phyloP scores from a whole-genome alignment of 2,797 vertebrate species.

The Notolabrus celidotus region DNA sequence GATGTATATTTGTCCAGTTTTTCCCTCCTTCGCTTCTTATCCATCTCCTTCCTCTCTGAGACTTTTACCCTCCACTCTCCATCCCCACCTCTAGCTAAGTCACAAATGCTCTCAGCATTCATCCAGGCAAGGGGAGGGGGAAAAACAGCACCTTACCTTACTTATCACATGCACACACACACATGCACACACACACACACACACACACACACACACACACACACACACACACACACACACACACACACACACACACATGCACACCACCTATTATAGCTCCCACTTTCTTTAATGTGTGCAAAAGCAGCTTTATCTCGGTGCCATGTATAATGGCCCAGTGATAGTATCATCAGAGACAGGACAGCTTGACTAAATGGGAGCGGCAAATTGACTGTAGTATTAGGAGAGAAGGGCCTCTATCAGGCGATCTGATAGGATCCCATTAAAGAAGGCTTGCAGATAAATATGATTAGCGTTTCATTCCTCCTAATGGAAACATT shows the following conservation, averaged over 20 bases:
- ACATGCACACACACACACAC: conserved; percentile 20
- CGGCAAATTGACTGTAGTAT: conserved; percentile 78
- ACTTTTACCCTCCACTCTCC: conserved; percentile 25
- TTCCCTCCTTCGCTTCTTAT: conserved; percentile 40
- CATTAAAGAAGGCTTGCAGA: conserved; percentile 80
- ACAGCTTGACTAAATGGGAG: conserved; percentile 78
- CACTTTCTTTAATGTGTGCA: conserved; percentile 57
- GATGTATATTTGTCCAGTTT: conserved; percentile 31
- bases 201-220: conserved; percentile 18
- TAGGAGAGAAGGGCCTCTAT: conserved; percentile 68
- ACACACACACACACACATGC: conserved; percentile 16
- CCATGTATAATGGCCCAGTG: conserved; percentile 67
- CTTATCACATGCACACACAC: conserved; percentile 45
- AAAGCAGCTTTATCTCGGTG: conserved; percentile 57
- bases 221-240: conserved; percentile 17
- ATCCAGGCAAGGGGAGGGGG: conserved; percentile 32
- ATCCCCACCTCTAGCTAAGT: conserved; percentile 17
- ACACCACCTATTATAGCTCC: conserved; percentile 35
- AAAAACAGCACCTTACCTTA: conserved; percentile 39
- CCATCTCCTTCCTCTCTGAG: conserved; percentile 35
- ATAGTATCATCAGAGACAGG: conserved; percentile 76
- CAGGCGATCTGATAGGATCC: conserved; percentile 73
- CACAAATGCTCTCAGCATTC: conserved; percentile 21
- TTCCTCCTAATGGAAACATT: conserved; percentile 78
- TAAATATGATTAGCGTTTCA: conserved; percentile 82